Evolutionary conservation across 1,140 invertebrate genomes (phyloP).

Genomic region (Chionoecetes opilio): DNA sequence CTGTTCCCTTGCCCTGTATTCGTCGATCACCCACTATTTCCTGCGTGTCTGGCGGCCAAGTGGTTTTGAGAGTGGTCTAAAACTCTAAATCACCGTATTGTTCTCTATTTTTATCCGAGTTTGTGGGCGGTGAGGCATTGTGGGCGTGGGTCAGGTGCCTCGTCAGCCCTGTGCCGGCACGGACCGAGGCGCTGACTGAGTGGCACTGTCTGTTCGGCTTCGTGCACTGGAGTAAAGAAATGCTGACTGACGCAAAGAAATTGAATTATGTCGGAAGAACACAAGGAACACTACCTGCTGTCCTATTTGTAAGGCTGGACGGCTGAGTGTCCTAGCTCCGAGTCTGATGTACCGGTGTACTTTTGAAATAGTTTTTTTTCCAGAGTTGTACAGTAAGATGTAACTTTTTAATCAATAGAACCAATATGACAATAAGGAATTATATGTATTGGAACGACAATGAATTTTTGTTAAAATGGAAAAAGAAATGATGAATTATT

Average conservation of each 20-base stretch:
- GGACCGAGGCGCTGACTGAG: constrained; percentile 40
- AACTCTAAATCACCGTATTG: not conserved
- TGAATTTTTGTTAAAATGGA: constrained; percentile 25
- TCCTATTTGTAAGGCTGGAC: constrained; percentile 9
- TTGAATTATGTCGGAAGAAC: not conserved
- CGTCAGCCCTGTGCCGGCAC: not conserved
- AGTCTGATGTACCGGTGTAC: constrained; percentile 56
- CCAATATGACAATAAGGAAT: constrained; percentile 78
- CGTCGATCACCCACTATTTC: not conserved
- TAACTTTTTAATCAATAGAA: constrained; percentile 76
- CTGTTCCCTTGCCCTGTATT: not conserved
- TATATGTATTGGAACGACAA: constrained; percentile 75
- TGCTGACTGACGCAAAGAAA: constrained; percentile 29
- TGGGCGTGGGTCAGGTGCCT: not conserved
- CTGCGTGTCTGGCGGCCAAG: not conserved
- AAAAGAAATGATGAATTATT: not conserved
- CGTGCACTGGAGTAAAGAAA: constrained; percentile 11
- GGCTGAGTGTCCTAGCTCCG: not conserved
- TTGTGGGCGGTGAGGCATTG: not conserved
- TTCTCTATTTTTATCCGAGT: not conserved
- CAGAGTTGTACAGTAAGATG: constrained; percentile 75
- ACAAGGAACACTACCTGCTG: constrained; percentile 9
- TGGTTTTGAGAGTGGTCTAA: not conserved
- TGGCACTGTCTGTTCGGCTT: constrained; percentile 42
- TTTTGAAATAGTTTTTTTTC: constrained; percentile 49